A percentile compares a stretch with the other conserved stretches of the same genome.
These are phyloP conservation scores for Melieria omissa DNA, from an alignment of 2,888 invertebrate genomes.

Conservation along the genomic window DNA sequence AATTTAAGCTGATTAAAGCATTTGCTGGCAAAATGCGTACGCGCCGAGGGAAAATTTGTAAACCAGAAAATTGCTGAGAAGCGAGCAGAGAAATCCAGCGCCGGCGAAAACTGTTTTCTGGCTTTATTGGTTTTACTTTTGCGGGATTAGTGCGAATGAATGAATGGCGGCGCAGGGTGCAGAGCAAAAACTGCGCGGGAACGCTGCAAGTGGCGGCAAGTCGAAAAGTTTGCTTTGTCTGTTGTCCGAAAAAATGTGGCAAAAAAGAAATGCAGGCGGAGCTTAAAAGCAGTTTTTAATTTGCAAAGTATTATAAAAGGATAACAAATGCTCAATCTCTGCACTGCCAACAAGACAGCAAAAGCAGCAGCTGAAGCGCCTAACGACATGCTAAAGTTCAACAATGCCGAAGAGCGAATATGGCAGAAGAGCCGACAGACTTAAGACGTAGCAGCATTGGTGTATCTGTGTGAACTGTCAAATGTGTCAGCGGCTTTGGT, in stretches of 20 bases:
- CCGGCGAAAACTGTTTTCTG: neutral
- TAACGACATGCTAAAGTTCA: too few species aligned
- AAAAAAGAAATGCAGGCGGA: neutral
- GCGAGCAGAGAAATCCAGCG: neutral
- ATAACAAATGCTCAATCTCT: neutral
- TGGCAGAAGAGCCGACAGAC: too few species aligned
- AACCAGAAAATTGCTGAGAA: constrained; percentile 2
- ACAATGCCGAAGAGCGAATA: too few species aligned
- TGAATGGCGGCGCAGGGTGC: neutral
- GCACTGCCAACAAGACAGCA: too few species aligned
- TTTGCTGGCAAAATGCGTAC: constrained; percentile 34
- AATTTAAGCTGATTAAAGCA: constrained; percentile 64
- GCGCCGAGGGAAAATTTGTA: constrained; percentile 40
- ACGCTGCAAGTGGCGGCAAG: neutral
- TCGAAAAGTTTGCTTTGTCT: too few species aligned
- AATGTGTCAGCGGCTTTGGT: too few species aligned
- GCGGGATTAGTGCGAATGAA: constrained; percentile 30
- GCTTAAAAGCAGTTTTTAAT: constrained; percentile 47
- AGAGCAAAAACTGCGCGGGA: constrained; percentile 2
- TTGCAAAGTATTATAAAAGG: constrained; percentile 37
- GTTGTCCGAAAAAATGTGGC: too few species aligned
- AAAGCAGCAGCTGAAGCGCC: too few species aligned
- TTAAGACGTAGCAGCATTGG: too few species aligned
- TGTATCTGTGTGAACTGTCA: too few species aligned
- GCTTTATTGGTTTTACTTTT: constrained; percentile 36